These are phyloP conservation scores for Rhadinocentrus ornatus DNA, from an alignment of 2,797 vertebrate genomes.

Conservation along the genomic window DNA sequence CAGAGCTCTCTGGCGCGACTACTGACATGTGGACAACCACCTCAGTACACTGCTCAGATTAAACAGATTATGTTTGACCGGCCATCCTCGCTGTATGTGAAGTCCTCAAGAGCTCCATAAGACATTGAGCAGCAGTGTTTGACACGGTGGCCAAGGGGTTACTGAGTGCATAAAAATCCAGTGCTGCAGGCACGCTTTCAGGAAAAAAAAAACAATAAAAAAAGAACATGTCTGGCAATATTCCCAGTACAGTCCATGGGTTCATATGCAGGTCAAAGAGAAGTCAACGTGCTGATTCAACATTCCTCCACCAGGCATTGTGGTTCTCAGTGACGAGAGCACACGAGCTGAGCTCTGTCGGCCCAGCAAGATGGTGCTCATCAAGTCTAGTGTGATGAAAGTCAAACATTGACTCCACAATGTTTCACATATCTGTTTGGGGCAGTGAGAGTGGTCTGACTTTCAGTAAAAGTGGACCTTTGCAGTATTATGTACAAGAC, in stretches of 20 bases:
- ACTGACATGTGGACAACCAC: conserved; percentile 42
- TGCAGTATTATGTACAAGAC: conserved; percentile 73
- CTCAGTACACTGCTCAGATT: conserved; percentile 31
- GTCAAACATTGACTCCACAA: conserved; percentile 58
- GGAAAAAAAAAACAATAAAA: conserved; percentile 42
- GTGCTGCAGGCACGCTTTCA: conserved; percentile 65
- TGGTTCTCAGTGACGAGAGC: conserved; percentile 51
- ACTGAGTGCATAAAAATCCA: conserved; percentile 69
- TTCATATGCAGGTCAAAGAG: conserved; percentile 65
- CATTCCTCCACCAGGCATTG: conserved; percentile 55
- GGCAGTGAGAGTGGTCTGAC: conserved; percentile 75
- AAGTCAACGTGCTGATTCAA: conserved; percentile 62
- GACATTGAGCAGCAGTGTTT: conserved; percentile 38
- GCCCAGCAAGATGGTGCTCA: conserved; percentile 44
- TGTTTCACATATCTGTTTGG: conserved; percentile 59
- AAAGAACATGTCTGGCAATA: conserved; percentile 61
- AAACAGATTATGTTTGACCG: conserved; percentile 48
- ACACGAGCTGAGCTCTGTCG: conserved; percentile 36
- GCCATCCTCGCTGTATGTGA: conserved; percentile 37
- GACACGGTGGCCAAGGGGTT: conserved; percentile 44
- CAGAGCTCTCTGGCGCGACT: conserved; percentile 34
- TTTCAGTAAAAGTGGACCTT: conserved; percentile 55
- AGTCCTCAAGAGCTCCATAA: conserved; percentile 55
- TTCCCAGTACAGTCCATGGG: conserved; percentile 58
- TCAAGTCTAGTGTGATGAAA: conserved; percentile 57